Percentiles rank a stretch among this genome's conserved stretches.
phyloP scores from a whole-genome alignment of 2,113 vertebrate genomes.

The Poeciliopsis occidentalis region DNA sequence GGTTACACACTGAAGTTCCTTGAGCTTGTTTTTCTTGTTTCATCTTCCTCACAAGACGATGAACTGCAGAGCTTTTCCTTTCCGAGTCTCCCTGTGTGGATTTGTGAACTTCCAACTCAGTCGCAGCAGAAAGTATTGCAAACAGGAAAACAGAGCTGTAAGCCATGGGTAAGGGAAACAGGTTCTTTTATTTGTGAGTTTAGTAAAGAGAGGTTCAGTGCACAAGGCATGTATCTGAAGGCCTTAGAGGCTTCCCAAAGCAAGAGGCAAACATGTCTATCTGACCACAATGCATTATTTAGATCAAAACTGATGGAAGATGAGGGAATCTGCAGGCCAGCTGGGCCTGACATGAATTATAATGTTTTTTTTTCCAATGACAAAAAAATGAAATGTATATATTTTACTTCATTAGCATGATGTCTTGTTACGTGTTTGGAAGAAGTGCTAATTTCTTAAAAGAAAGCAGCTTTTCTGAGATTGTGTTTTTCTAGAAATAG shows the following conservation, averaged over 20 bases:
- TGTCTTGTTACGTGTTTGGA: background rate
- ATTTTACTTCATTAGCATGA: conserved; percentile 9
- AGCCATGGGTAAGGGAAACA: conserved; percentile 31
- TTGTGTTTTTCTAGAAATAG: too few relatives aligned
- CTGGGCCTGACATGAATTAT: conserved; percentile 5
- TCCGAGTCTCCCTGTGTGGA: background rate
- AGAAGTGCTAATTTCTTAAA: background rate
- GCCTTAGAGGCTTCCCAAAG: conserved; percentile 23
- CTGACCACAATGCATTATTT: conserved; percentile 69
- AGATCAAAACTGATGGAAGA: conserved; percentile 57
- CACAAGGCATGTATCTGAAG: conserved; percentile 23
- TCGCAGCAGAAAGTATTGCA: conserved; percentile 4
- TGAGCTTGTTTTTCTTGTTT: conserved; percentile 57
- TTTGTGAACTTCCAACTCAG: conserved; percentile 18
- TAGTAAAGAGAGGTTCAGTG: conserved; percentile 9
- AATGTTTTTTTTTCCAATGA: conserved; percentile 1
- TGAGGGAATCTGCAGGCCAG: conserved; percentile 13
- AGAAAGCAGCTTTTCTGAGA: conserved; percentile 12
- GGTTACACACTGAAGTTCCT: conserved; percentile 68
- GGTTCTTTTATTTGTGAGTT: conserved; percentile 8
- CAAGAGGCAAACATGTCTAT: conserved; percentile 41
- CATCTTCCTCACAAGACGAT: conserved; percentile 53
- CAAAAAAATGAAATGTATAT: background rate
- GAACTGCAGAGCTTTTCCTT: conserved; percentile 26
- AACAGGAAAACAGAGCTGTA: conserved; percentile 37